A percentile compares a stretch with the other conserved stretches of the same genome.
These are phyloP conservation scores for Diogma glabrata DNA, from an alignment of 2,888 invertebrate species.

Conservation along the genomic window DNA sequence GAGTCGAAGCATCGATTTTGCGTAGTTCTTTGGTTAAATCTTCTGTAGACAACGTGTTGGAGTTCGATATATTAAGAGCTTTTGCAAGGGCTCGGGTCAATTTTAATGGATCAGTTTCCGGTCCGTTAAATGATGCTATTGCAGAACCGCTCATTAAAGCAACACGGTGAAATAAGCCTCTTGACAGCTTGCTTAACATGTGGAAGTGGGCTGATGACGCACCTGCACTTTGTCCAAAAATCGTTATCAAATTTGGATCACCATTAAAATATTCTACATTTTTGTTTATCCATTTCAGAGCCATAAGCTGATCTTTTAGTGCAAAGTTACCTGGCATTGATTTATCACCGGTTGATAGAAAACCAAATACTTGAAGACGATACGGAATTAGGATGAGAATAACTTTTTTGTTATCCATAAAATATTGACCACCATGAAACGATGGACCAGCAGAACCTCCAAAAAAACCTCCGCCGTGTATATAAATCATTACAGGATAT, in stretches of 20 bases:
- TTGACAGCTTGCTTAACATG: constrained; percentile 17
- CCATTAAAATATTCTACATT: constrained; percentile 33
- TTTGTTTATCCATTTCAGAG: constrained; percentile 38
- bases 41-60: constrained; percentile 24
- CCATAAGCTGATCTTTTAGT: constrained; percentile 20
- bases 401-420: constrained; percentile 39
- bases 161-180: background rate
- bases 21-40: constrained; percentile 25
- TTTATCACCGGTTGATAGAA: constrained; percentile 4
- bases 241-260: background rate
- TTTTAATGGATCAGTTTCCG: constrained; percentile 22
- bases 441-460: constrained; percentile 36
- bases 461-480: constrained; percentile 43
- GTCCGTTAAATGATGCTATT: background rate
- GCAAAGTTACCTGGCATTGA: background rate
- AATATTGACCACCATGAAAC: constrained; percentile 39
- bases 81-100: constrained; percentile 34
- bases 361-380: constrained; percentile 30
- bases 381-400: constrained; percentile 40
- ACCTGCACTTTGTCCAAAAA: constrained; percentile 35
- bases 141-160: background rate
- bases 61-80: constrained; percentile 33
- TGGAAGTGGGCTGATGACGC: constrained; percentile 30
- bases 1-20: constrained; percentile 27
- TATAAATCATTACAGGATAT: constrained; percentile 42